A percentile compares a stretch with the other conserved stretches of the same genome.
These are phyloP conservation scores for Pangasius djambal DNA, from an alignment of 2,797 vertebrate genomes.

Conservation along the genomic window DNA sequence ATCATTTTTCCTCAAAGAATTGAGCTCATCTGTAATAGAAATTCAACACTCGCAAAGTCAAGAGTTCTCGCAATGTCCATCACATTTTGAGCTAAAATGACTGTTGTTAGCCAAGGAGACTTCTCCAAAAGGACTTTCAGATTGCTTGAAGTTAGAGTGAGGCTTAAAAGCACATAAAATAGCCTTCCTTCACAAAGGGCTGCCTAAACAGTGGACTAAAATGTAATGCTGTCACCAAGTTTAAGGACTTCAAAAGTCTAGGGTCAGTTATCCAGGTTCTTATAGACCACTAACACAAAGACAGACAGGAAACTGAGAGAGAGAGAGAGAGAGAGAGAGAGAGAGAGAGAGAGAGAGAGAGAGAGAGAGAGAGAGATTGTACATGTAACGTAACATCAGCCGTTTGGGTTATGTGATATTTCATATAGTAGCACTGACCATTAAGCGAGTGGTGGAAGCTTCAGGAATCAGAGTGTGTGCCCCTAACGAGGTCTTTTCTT, in stretches of 20 bases:
- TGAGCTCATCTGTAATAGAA: constrained; percentile 6
- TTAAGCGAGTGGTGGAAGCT: constrained; percentile 38
- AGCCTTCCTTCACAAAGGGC: constrained; percentile 48
- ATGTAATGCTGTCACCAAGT: constrained; percentile 38
- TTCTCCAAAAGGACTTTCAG: constrained; percentile 43
- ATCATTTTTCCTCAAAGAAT: constrained; percentile 7
- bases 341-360: neutral
- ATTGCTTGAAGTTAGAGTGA: constrained; percentile 9
- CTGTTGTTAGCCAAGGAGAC: constrained; percentile 41
- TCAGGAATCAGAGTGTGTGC: neutral
- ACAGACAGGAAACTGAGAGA: neutral
- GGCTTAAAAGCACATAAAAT: constrained; percentile 45
- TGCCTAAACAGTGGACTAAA: constrained; percentile 10
- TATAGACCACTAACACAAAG: constrained; percentile 7
- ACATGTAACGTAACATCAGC: neutral
- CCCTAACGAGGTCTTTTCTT: constrained; percentile 42
- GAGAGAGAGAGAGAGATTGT: neutral
- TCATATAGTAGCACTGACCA: constrained; percentile 30
- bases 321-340: neutral
- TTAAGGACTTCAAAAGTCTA: constrained; percentile 3
- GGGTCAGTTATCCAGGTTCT: neutral
- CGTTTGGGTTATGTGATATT: constrained; percentile 15
- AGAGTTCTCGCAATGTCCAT: constrained; percentile 12
- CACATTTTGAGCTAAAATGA: constrained; percentile 39
- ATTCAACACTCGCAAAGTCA: neutral